A percentile compares a stretch with the other conserved stretches of the same genome.
phyloP scores from a whole-genome alignment of 1,140 invertebrate species.

The Meteorus sp. region DNA sequence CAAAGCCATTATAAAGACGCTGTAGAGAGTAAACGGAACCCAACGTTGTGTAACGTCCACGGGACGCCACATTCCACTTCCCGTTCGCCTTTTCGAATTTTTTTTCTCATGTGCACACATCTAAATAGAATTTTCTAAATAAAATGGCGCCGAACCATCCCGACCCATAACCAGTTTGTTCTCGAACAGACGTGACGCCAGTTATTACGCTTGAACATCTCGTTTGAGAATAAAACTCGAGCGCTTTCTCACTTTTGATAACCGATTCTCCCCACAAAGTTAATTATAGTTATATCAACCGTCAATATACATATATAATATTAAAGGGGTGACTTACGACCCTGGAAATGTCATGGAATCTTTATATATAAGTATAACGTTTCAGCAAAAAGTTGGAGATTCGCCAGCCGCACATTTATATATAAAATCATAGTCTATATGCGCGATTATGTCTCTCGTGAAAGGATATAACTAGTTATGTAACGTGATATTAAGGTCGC shows the following conservation, averaged over 20 bases:
- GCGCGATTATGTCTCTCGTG: too few species aligned
- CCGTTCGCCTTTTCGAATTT: too few species aligned
- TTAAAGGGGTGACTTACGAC: conserved; percentile 50
- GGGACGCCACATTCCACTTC: not conserved
- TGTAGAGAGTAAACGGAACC: not conserved
- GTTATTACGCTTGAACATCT: conserved; percentile 7
- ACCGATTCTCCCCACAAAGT: conserved; percentile 47
- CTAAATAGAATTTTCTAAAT: conserved; percentile 47
- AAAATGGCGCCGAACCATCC: conserved; percentile 22
- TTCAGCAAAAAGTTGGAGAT: conserved; percentile 21
- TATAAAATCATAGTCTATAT: too few species aligned
- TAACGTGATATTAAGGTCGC: too few species aligned
- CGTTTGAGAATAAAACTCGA: not conserved
- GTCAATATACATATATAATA: too few species aligned
- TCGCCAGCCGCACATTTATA: too few species aligned
- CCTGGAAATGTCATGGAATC: conserved; percentile 29
- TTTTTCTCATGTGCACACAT: conserved; percentile 38
- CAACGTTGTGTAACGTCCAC: not conserved
- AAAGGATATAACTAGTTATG: too few species aligned
- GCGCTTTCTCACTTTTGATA: conserved; percentile 35
- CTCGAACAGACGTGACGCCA: too few species aligned
- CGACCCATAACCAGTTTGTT: too few species aligned
- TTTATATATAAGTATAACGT: too few species aligned
- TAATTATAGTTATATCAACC: conserved; percentile 58
- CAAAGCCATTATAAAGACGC: conserved; percentile 9